A percentile compares a stretch with the other conserved stretches of the same genome.
phyloP scores from a whole-genome alignment of 2,797 vertebrate genomes.

The Poliocrania exsul region DNA sequence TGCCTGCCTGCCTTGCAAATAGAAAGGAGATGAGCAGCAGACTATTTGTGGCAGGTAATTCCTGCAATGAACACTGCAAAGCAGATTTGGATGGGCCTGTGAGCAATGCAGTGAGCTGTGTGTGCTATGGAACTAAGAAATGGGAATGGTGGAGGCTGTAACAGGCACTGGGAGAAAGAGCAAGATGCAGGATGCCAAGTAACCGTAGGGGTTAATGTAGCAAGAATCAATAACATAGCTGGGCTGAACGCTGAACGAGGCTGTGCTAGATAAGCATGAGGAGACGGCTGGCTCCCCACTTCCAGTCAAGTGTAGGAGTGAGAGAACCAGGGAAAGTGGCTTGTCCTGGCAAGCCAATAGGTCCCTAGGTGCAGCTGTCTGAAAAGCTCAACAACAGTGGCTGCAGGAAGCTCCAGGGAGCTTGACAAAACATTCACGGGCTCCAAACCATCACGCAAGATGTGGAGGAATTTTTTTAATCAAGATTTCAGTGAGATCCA shows the following conservation, averaged over 20 bases:
- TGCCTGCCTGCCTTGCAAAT: neutral
- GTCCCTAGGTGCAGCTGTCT: neutral
- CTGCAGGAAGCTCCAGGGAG: neutral
- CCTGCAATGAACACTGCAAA: fast-evolving
- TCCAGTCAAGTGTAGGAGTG: fast-evolving
- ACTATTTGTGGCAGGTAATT: neutral
- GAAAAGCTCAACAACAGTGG: neutral
- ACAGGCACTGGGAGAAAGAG: neutral
- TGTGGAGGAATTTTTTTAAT: neutral
- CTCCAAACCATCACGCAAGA: neutral
- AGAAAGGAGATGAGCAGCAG: neutral
- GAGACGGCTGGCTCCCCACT: neutral
- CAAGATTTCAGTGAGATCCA: neutral
- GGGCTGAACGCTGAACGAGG: neutral
- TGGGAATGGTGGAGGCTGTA: neutral
- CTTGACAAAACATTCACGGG: neutral
- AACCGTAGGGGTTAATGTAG: neutral
- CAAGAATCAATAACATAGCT: neutral
- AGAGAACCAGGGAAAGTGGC: neutral
- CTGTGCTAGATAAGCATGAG: neutral
- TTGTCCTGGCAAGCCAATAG: neutral
- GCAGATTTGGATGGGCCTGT: neutral
- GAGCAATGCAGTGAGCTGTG: neutral
- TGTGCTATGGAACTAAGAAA: neutral
- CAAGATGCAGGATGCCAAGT: neutral